Conservation (phyloP, 2,797 vertebrate species). For the Diceros bicornis region DNA sequence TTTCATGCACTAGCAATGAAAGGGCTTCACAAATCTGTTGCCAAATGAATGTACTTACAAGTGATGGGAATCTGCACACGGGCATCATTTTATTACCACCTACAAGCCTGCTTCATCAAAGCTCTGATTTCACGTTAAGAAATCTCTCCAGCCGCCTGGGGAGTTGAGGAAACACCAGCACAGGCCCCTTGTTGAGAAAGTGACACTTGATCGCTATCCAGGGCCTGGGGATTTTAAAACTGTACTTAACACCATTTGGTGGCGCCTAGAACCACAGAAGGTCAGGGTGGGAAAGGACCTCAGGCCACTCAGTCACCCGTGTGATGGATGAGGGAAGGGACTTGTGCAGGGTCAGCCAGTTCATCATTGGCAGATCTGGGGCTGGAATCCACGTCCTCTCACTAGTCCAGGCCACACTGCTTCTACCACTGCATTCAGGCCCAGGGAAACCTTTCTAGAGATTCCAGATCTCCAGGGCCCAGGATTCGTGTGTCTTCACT, state of each 20-base stretch:
- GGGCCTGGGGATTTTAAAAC: background rate
- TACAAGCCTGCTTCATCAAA: constrained; percentile 44
- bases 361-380: background rate
- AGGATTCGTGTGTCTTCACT: background rate
- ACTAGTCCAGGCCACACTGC: background rate
- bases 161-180: background rate
- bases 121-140: constrained; percentile 58
- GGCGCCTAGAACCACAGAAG: background rate
- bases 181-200: accelerated
- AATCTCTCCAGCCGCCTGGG: background rate
- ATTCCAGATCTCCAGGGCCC: too few relatives aligned
- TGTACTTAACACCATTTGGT: background rate
- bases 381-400: background rate
- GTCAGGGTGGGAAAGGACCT: background rate
- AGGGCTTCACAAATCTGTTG: constrained; percentile 79
- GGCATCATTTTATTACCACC: constrained; percentile 69
- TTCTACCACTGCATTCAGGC: background rate
- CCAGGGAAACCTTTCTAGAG: background rate
- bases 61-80: constrained; percentile 48
- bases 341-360: too few relatives aligned
- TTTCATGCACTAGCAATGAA: constrained; percentile 68
- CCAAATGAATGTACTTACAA: constrained; percentile 74
- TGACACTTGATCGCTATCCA: background rate
- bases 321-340: background rate
- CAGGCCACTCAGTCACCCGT: background rate